Conservation (phyloP, 2,888 invertebrate genomes). For the Cerceris ruficornis region DNA sequence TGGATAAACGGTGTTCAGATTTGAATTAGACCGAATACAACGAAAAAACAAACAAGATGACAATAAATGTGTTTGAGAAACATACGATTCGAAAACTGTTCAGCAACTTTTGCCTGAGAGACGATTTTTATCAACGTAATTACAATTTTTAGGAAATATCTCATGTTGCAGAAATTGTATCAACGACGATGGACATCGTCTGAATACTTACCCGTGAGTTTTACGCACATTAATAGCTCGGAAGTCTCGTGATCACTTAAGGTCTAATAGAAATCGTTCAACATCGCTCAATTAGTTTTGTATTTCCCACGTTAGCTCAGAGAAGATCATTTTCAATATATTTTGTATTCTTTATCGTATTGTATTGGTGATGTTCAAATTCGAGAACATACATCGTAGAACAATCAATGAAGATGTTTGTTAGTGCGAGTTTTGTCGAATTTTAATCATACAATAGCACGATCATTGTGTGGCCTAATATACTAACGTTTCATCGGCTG, state of each 20-base stretch:
- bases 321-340: slow-evolving; percentile 28
- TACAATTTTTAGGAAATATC: no score
- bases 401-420: background rate
- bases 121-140: no score
- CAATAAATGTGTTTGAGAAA: no score
- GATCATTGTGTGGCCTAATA: no score
- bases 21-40: no score
- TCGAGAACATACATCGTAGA: background rate
- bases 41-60: no score
- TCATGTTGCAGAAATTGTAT: background rate
- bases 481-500: background rate
- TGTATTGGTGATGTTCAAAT: background rate
- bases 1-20: no score
- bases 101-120: no score
- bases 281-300: slow-evolving; percentile 5
- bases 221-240: background rate
- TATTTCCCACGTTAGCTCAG: slow-evolving; percentile 18
- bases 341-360: slow-evolving; percentile 25
- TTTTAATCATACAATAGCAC: background rate
- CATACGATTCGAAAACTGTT: no score
- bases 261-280: slow-evolving; percentile 16
- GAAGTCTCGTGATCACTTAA: background rate
- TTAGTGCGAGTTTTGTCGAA: background rate
- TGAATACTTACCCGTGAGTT: background rate
- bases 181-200: background rate